Conservation (phyloP, 1,140 invertebrate genomes). For the Littorina saxatilis region DNA sequence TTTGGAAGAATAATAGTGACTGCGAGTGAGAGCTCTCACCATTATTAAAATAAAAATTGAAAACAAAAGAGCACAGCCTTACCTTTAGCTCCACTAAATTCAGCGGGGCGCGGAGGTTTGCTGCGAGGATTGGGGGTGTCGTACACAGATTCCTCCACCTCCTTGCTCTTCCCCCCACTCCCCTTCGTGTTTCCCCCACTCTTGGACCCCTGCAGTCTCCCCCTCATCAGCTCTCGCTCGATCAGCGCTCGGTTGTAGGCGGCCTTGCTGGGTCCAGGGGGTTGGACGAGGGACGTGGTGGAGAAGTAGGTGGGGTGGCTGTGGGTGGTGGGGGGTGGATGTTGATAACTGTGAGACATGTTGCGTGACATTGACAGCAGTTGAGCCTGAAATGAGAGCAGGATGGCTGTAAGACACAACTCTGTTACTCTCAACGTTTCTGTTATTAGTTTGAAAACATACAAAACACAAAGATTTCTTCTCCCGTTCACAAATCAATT, state of each 20-base stretch:
- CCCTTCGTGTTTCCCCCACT: background rate
- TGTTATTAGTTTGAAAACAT: no score
- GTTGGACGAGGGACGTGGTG: background rate
- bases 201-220: background rate
- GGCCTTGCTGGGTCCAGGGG: background rate
- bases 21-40: no score
- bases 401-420: no score
- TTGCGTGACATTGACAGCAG: slow-evolving; percentile 28
- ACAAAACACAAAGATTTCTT: no score
- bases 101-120: slow-evolving; percentile 47
- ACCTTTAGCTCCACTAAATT: slow-evolving; percentile 38
- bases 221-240: slow-evolving; percentile 14
- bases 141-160: slow-evolving; percentile 36
- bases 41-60: no score
- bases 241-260: slow-evolving; percentile 21
- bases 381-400: slow-evolving; percentile 25
- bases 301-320: background rate
- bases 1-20: no score
- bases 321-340: background rate
- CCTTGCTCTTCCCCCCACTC: background rate
- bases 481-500: no score
- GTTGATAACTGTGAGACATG: background rate
- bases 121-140: slow-evolving; percentile 53
- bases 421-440: no score
- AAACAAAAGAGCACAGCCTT: no score